Conservation (phyloP, 2,113 vertebrate species). For the Gobius niger region DNA sequence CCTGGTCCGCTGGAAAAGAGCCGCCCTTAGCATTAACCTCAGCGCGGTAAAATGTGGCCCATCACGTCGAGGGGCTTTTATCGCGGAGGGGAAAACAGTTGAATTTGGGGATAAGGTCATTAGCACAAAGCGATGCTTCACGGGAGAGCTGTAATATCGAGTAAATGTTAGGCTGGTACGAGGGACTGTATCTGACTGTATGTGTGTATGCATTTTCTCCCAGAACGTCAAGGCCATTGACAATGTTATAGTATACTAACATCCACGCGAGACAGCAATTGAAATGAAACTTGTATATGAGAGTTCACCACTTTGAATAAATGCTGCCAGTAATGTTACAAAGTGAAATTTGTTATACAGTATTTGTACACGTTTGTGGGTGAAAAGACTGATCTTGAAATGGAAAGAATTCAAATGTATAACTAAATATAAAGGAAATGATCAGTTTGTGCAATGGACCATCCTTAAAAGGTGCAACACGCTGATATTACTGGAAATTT, state of each 20-base stretch:
- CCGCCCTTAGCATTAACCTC: conserved; percentile 46
- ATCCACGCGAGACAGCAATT: too few species aligned
- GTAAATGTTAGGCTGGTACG: conserved; percentile 7
- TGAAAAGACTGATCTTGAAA: too few species aligned
- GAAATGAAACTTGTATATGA: too few species aligned
- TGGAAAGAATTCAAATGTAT: too few species aligned
- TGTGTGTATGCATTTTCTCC: neutral
- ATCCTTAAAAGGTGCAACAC: conserved; percentile 15
- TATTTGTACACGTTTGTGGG: too few species aligned
- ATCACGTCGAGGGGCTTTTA: conserved; percentile 20
- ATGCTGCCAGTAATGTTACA: too few species aligned
- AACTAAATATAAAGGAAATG: too few species aligned
- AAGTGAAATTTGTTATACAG: too few species aligned
- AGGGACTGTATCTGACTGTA: neutral
- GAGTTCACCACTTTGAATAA: too few species aligned
- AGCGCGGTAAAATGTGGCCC: conserved; percentile 13
- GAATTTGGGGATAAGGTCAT: conserved; percentile 18
- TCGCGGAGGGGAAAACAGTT: conserved; percentile 26
- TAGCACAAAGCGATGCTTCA: neutral
- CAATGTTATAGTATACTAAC: too few species aligned
- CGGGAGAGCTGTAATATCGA: neutral
- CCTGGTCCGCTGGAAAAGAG: conserved; percentile 30
- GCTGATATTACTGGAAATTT: conserved; percentile 20
- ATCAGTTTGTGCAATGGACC: conserved; percentile 41
- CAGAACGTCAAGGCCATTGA: too few species aligned